These are phyloP conservation scores for Chrysocyon brachyurus DNA, from an alignment of 2,797 vertebrate species.

Conservation along the genomic window DNA sequence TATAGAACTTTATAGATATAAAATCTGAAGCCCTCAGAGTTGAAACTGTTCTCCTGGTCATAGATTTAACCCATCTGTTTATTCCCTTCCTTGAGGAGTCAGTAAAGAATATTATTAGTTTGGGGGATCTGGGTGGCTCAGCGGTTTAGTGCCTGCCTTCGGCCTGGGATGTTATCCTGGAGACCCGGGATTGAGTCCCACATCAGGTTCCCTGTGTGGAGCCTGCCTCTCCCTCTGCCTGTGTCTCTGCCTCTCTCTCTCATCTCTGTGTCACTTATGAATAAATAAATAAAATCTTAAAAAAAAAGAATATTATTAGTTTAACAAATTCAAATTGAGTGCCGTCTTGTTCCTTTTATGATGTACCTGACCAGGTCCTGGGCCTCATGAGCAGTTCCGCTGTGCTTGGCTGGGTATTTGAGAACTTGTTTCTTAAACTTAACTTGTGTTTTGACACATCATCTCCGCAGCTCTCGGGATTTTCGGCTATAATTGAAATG, in stretches of 20 bases:
- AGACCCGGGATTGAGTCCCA: too few relatives aligned
- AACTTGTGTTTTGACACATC: neutral
- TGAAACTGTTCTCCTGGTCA: neutral
- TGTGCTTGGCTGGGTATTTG: neutral
- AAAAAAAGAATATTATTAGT: neutral
- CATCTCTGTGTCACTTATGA: too few relatives aligned
- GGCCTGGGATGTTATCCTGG: too few relatives aligned
- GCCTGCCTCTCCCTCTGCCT: too few relatives aligned
- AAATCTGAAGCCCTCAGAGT: conserved; percentile 11
- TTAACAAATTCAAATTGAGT: neutral
- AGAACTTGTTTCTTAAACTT: conserved; percentile 39
- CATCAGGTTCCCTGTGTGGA: too few relatives aligned
- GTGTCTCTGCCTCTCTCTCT: too few relatives aligned
- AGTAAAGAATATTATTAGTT: neutral
- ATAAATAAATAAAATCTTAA: too few relatives aligned
- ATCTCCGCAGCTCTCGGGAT: neutral
- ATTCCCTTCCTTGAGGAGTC: conserved; percentile 26
- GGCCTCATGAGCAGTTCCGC: neutral
- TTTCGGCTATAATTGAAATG: conserved; percentile 58
- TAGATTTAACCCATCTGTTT: neutral
- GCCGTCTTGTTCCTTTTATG: neutral
- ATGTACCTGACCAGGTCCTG: neutral
- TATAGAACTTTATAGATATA: conserved; percentile 55
- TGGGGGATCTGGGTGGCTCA: too few relatives aligned
- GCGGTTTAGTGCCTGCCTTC: too few relatives aligned